Base-by-base conservation (phyloP, 2,113 vertebrate species). In the Sylvia atricapilla region DNA sequence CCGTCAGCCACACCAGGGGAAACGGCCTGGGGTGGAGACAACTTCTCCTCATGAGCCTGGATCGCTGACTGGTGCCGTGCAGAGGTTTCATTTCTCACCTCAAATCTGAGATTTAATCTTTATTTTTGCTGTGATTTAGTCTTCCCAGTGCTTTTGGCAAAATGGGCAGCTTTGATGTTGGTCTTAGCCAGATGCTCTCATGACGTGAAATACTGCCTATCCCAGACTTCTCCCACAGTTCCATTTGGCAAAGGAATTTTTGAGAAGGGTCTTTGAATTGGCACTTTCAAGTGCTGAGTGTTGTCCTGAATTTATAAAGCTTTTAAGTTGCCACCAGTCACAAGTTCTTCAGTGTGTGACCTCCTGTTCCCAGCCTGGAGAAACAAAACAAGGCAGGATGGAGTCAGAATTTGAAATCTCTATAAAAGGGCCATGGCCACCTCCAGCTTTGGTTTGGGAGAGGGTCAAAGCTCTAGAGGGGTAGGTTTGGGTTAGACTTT, bases 131-230 rank as follows among this genome's bases (percentile, higher is more conserved):
- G 37, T 91, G 90, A 87, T 30, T 86, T 83, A 59, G 72, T 75
- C 73, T 86, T 86, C 79, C 86, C 59, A 47, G 39, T 43, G 76
- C 73, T 94, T 67, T 84, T 95, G 91, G 93, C 76, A 58, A 66
- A 82, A 63, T 7, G 41, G 39, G 70, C 55, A 55, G 69, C 91
- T 92, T 94, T 91, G 89, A 87, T 67, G 94, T 87, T 82, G 69
- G 52, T n/a, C 60, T 44, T 9, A 64, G 86, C 86, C 91, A 92
- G 91, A 64, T 0, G 0, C 16, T 41, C 60, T 92, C 76, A 31
- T 22, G 69, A 82, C 80, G 64, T 60, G 91, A 94, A 94, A 66
- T 52, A 62, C 74, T 95, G 93, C 91, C 94, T 81, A 78, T 94
- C 80, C 67, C 74, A 68, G 17, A n/a, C 77, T 87, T 68, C 73